These are phyloP conservation scores for Diglossa brunneiventris DNA, from an alignment of 2,113 vertebrate species.

Conservation along the genomic window DNA sequence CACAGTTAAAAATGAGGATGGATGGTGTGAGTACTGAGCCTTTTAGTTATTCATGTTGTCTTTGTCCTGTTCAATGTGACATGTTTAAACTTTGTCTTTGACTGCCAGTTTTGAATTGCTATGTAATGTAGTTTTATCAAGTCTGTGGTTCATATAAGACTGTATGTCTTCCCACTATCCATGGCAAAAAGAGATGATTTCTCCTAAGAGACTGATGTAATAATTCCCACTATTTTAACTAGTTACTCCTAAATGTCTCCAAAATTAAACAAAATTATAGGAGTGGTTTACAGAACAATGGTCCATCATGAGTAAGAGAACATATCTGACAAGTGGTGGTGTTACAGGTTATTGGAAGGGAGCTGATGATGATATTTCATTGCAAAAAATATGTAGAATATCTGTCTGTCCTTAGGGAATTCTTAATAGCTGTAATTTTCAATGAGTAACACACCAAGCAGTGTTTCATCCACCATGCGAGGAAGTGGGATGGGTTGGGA, in stretches of 20 bases:
- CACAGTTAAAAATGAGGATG: background rate
- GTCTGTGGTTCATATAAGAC: background rate
- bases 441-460: background rate
- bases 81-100: background rate
- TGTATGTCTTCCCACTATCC: background rate
- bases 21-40: background rate
- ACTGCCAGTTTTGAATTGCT: background rate
- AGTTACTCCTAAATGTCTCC: background rate
- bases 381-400: background rate
- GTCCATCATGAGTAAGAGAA: background rate
- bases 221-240: background rate
- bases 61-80: background rate
- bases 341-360: background rate
- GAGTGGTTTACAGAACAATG: background rate
- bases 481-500: background rate
- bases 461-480: background rate
- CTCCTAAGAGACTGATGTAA: background rate
- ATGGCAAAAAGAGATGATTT: background rate
- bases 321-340: rapidly evolving
- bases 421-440: background rate
- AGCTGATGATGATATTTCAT: rapidly evolving
- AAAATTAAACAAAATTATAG: background rate
- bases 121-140: background rate
- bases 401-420: background rate
- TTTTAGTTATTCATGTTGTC: background rate